Conservation (phyloP, 2,113 vertebrate genomes). For the Etia nguti region DNA sequence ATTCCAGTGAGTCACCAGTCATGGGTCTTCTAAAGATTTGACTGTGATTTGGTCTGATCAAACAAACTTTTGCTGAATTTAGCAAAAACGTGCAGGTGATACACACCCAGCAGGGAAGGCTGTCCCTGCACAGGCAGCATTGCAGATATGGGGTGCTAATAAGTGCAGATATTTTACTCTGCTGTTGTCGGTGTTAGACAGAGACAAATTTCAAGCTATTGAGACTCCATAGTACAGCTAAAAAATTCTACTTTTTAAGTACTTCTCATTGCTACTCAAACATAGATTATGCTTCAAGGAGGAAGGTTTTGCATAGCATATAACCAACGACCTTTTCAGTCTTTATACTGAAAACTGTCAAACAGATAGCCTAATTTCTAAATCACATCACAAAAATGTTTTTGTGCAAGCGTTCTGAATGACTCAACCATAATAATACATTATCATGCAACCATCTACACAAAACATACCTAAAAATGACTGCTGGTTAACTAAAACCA, state of each 20-base stretch:
- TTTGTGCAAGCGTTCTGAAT: neutral
- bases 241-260: neutral
- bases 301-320: neutral
- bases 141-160: neutral
- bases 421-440: neutral
- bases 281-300: neutral
- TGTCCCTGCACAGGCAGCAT: neutral
- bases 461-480: neutral
- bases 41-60: neutral
- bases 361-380: neutral
- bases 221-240: neutral
- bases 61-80: neutral
- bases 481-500: neutral
- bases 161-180: neutral
- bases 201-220: neutral
- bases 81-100: neutral
- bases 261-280: neutral
- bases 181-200: neutral
- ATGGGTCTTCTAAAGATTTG: neutral
- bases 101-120: neutral
- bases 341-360: neutral
- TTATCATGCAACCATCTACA: neutral
- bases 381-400: neutral
- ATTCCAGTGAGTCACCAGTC: neutral
- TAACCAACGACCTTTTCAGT: neutral